Evolutionary conservation across 2,888 invertebrate genomes (phyloP).

Genomic region (Bellardia bayeri): DNA sequence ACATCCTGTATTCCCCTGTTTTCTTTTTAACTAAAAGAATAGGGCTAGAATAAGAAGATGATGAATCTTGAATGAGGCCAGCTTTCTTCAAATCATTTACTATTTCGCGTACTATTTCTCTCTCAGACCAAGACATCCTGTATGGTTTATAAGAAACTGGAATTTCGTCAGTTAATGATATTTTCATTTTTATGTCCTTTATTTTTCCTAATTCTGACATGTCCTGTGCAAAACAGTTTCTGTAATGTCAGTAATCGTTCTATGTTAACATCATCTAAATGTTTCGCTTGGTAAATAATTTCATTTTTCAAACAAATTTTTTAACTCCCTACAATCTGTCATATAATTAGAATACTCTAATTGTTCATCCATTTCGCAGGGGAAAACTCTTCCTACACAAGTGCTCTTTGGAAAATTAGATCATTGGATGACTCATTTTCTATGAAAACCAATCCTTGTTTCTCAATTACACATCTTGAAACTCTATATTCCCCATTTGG

Average conservation of each 20-base stretch:
- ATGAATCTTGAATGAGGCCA: slow-evolving; percentile 20
- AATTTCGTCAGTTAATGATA: slow-evolving; percentile 4
- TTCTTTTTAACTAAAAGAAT: slow-evolving; percentile 29
- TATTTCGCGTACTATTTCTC: slow-evolving; percentile 1
- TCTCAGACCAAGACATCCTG: slow-evolving; percentile 10
- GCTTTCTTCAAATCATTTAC: slow-evolving; percentile 1
- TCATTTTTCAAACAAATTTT: slow-evolving; percentile 2
- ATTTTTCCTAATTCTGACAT: slow-evolving; percentile 25
- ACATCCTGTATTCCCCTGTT: slow-evolving; percentile 21
- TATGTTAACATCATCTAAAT: background rate
- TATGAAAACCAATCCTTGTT: background rate
- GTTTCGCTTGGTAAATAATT: background rate
- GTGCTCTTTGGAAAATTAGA: background rate
- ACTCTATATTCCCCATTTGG: slow-evolving; percentile 9
- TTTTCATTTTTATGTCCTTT: background rate
- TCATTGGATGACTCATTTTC: slow-evolving; percentile 2
- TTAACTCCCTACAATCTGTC: background rate
- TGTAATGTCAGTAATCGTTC: background rate
- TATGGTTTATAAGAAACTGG: slow-evolving; percentile 12
- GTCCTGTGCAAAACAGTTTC: background rate
- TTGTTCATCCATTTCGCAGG: background rate
- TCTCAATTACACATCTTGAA: background rate
- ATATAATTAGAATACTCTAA: slow-evolving; percentile 1
- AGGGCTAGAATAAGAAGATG: slow-evolving; percentile 15
- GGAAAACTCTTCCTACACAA: background rate